Evolutionary conservation across 2,888 invertebrate genomes (phyloP), one percentile per base, ranked within the genome.

Genomic region (Drosophila nigricruria): DNA sequence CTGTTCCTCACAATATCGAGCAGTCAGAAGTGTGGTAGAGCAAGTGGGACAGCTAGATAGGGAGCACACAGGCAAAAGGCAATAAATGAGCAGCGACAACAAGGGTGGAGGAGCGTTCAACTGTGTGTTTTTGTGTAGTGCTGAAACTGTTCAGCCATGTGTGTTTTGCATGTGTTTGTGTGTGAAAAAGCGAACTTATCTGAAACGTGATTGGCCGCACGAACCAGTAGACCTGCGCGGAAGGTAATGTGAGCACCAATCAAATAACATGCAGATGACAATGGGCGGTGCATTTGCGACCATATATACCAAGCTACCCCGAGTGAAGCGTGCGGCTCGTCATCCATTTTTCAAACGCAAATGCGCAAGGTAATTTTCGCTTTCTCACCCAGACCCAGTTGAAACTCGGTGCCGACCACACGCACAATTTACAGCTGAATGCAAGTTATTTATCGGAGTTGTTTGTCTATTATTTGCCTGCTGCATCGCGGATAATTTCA

Each of bases 381-480:
- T 70, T 58, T 64, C 76, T 77, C 63, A 76, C 76, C 58, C 77
- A 77, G 77, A 77, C 67, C 61, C 69, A 68, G 74, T 82, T 79
- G 40, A 57, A 67, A 53, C 71, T 50, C 57, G 58, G 80, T 27
- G 60, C 30, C 66, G 86, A 82, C 77, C 70, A 57, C 83, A 86
- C 81, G 83, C 74, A 77, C 60, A 54, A 63, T 64, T 79, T 56
- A 4, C 10, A 63, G 53, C 43, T 47, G 27, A 45, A 34, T 18
- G 23, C 43, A 49, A 49, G 23, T 36, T 27, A 36, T 32, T 49
- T 32, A 52, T 43, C 25, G 40, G 40, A 42, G 36, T 45, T 36
- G 34, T 47, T 52, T 45, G n/a, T 43, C 16, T 49, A 30, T 36
- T 45, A 34, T 50, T 56, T 25, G 10, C 27, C 23, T 62, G 30